Evolutionary conservation across 2,888 invertebrate genomes (phyloP).

Genomic region (Pollenia amentaria): DNA sequence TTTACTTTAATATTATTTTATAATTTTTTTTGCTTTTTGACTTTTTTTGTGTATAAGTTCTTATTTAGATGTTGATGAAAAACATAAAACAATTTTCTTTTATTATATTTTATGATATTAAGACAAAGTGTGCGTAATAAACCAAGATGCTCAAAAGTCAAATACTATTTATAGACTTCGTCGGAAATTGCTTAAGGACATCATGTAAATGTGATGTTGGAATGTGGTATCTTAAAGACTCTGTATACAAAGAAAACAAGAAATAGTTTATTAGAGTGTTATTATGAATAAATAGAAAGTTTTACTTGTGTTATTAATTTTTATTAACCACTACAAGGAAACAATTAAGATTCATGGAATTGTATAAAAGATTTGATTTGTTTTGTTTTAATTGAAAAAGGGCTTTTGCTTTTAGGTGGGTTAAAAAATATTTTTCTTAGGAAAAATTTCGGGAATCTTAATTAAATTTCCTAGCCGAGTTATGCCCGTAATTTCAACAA

Average conservation of each 20-base stretch:
- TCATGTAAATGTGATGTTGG: background rate
- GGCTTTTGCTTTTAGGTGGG: no score
- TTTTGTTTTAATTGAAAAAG: no score
- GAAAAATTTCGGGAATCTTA: no score
- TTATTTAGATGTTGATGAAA: conserved; percentile 43
- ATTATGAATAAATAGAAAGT: background rate
- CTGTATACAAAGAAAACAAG: background rate
- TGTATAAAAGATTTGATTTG: background rate
- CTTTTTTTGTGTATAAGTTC: conserved; percentile 31
- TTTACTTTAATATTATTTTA: background rate
- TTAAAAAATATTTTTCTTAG: no score
- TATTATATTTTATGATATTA: conserved; percentile 12
- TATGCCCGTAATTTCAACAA: no score
- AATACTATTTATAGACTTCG: conserved; percentile 1
- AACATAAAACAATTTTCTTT: conserved; percentile 23
- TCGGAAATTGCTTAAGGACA: background rate
- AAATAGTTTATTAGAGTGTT: conserved; percentile 1
- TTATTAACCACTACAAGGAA: background rate
- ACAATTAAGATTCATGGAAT: background rate
- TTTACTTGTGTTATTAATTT: background rate
- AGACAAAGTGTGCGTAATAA: conserved; percentile 16
- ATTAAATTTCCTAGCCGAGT: no score
- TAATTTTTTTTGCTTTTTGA: background rate
- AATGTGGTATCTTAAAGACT: conserved; percentile 1
- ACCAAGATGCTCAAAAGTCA: background rate